Percentiles rank a stretch among this genome's conserved stretches.
Conservation (phyloP, 2,113 vertebrate genomes). For the Brevimyrus niger region DNA sequence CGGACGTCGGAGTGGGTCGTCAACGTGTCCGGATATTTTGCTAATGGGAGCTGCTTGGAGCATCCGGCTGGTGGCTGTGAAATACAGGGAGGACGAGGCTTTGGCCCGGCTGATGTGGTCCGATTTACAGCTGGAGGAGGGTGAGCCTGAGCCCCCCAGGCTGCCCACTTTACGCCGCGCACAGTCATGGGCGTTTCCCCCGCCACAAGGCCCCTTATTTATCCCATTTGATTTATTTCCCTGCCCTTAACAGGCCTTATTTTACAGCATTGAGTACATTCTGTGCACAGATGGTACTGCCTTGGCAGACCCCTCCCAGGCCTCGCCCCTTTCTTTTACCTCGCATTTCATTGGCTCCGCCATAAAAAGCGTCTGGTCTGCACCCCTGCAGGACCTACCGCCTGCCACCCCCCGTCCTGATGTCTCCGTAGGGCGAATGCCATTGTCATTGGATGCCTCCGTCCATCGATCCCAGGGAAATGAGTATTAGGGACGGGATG, state of each 20-base stretch:
- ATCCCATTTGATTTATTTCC: constrained; percentile 63
- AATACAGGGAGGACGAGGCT: background rate
- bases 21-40: background rate
- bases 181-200: constrained; percentile 45
- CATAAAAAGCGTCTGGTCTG: constrained; percentile 71
- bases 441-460: background rate
- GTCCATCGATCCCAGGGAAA: background rate
- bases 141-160: constrained; percentile 27
- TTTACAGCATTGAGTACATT: constrained; percentile 55
- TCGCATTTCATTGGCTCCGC: constrained; percentile 80
- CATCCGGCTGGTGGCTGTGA: background rate
- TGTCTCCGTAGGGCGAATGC: background rate
- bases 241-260: constrained; percentile 49
- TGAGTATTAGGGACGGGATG: background rate
- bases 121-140: constrained; percentile 43
- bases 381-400: constrained; percentile 61
- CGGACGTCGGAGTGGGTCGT: background rate
- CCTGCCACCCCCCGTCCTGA: background rate
- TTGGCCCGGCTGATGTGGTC: constrained; percentile 34
- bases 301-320: constrained; percentile 34
- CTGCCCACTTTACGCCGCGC: constrained; percentile 43
- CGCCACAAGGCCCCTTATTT: constrained; percentile 55
- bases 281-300: constrained; percentile 59
- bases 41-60: constrained; percentile 33
- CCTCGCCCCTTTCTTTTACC: constrained; percentile 32